Evolutionary conservation across 2,797 vertebrate species (phyloP).

Genomic region (Babyrousa celebensis): DNA sequence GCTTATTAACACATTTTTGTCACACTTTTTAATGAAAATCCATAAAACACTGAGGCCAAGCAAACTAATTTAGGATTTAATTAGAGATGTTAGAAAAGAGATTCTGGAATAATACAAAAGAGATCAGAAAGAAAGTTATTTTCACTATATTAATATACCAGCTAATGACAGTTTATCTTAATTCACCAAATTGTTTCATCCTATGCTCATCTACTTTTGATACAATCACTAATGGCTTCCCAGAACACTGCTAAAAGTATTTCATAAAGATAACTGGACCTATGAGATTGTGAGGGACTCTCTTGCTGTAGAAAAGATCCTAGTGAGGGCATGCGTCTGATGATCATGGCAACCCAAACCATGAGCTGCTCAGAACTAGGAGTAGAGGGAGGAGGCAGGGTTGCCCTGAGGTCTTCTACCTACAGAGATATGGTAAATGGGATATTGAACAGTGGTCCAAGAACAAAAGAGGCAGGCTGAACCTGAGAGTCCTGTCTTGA

Average conservation of each 20-base stretch:
- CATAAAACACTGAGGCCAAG: neutral
- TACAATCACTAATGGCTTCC: constrained; percentile 1
- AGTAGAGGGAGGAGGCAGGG: neutral
- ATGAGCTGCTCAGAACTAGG: neutral
- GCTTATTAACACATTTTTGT: constrained; percentile 72
- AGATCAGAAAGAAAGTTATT: neutral
- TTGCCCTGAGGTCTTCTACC: neutral
- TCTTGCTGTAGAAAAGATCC: neutral
- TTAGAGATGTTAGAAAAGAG: constrained; percentile 62
- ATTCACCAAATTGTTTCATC: constrained; percentile 17
- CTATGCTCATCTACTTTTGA: constrained; percentile 42
- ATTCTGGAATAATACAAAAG: neutral
- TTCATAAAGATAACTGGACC: constrained; percentile 46
- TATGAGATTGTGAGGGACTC: constrained; percentile 6
- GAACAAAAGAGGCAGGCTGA: neutral
- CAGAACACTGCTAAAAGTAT: constrained; percentile 51
- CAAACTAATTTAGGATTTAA: constrained; percentile 71
- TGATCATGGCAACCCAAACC: constrained; percentile 16
- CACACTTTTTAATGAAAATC: constrained; percentile 73
- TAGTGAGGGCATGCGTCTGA: neutral
- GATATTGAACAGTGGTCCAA: neutral
- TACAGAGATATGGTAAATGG: neutral
- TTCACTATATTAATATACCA: constrained; percentile 37
- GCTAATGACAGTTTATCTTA: constrained; percentile 27
- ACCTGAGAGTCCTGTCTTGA: neutral